phyloP scores from a whole-genome alignment of 2,797 vertebrate species.

The Gallinago nigripennis region DNA sequence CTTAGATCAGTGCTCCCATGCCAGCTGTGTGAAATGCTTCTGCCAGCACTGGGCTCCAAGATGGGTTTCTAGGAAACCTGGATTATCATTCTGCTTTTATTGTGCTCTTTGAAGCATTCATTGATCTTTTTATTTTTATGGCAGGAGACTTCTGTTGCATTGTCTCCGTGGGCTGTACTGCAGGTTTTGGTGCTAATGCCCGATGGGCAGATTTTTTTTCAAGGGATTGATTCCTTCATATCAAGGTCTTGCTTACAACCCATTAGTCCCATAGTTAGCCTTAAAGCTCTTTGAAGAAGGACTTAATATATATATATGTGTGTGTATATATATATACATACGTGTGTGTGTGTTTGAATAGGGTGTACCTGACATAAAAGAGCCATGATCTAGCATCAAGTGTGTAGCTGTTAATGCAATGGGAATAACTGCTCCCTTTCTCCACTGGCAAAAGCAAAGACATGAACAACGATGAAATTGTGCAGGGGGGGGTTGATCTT shows the following conservation, averaged over 20 bases:
- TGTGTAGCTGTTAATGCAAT: neutral
- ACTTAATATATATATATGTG: neutral
- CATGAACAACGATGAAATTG: fast-evolving
- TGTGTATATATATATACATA: neutral
- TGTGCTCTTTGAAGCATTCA: fast-evolving
- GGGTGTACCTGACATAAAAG: neutral
- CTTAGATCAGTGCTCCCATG: neutral
- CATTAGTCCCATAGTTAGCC: fast-evolving
- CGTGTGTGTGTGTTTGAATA: fast-evolving
- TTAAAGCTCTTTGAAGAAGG: neutral
- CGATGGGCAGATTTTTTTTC: neutral
- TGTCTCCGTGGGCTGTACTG: neutral
- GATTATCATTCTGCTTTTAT: neutral
- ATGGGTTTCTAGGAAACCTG: neutral
- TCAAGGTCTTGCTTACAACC: neutral
- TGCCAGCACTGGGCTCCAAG: fast-evolving
- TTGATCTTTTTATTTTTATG: neutral
- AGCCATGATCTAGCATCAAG: fast-evolving
- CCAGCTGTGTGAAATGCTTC: fast-evolving
- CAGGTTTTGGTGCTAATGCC: neutral
- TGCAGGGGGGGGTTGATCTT: neutral
- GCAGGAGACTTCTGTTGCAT: neutral
- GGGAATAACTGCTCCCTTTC: neutral
- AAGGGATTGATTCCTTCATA: neutral
- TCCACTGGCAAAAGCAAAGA: neutral